phyloP scores from a whole-genome alignment of 2,113 vertebrate species.

The Numida meleagris region DNA sequence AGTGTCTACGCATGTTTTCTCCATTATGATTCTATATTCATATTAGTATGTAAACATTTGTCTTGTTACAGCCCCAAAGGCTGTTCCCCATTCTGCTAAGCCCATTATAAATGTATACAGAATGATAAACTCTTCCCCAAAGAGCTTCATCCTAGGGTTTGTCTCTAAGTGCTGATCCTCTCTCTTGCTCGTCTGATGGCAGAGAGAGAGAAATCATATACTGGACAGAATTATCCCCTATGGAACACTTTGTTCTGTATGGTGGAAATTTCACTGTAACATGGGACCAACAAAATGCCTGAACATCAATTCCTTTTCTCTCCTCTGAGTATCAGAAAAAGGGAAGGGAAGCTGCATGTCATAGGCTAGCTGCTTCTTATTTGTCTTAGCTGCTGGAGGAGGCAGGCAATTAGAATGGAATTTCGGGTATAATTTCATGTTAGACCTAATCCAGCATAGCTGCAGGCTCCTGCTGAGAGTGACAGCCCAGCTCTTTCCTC shows the following conservation, averaged over 20 bases:
- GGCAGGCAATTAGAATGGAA: neutral
- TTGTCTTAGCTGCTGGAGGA: neutral
- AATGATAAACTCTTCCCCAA: neutral
- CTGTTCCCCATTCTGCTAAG: neutral
- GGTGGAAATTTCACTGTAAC: neutral
- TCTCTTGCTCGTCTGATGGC: neutral
- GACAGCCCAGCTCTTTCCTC: neutral
- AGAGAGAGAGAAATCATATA: neutral
- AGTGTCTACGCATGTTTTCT: neutral
- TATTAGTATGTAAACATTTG: neutral
- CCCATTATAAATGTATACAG: neutral
- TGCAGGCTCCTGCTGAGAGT: neutral
- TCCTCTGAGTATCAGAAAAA: fast-evolving
- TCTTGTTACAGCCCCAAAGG: neutral
- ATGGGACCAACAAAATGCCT: neutral
- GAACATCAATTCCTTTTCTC: neutral
- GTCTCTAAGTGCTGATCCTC: neutral
- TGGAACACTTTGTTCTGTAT: neutral
- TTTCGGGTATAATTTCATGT: neutral
- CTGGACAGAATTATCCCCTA: neutral
- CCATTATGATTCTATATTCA: neutral
- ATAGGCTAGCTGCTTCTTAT: neutral
- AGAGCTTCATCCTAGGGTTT: neutral
- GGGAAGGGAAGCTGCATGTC: neutral
- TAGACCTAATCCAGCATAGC: neutral